A percentile compares a stretch with the other conserved stretches of the same genome.
These are phyloP conservation scores for Diaprepes abbreviatus DNA, from an alignment of 2,888 invertebrate species.

Conservation along the genomic window DNA sequence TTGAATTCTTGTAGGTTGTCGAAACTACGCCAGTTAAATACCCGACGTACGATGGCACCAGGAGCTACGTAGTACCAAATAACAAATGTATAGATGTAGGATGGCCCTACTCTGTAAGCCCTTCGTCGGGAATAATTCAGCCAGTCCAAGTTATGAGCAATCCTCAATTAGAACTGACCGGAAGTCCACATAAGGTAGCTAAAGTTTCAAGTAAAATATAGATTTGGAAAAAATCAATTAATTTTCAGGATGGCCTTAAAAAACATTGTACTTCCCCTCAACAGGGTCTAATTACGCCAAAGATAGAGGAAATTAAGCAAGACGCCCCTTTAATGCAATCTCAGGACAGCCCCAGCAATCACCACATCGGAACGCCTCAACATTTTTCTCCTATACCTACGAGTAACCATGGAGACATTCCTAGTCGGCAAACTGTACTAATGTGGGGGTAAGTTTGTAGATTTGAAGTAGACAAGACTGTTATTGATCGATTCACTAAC, in stretches of 20 bases:
- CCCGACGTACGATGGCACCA: conserved; percentile 72
- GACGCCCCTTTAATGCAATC: conserved; percentile 61
- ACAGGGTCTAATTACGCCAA: conserved; percentile 73
- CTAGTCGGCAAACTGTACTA: conserved; percentile 88
- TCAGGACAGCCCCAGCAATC: conserved; percentile 55
- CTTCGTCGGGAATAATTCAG: conserved; percentile 68
- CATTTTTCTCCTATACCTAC: conserved; percentile 64
- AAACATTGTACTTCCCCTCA: conserved; percentile 62
- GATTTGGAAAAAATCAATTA: too few relatives aligned
- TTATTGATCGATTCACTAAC: too few relatives aligned
- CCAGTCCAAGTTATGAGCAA: conserved; percentile 63
- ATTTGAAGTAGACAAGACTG: too few relatives aligned
- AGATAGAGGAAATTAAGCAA: conserved; percentile 74
- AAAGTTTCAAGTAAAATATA: not conserved
- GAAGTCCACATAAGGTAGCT: conserved; percentile 38
- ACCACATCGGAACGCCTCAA: conserved; percentile 59
- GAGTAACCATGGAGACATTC: conserved; percentile 68
- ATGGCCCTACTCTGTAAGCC: conserved; percentile 70
- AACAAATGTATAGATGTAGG: conserved; percentile 68
- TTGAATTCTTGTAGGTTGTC: conserved; percentile 59
- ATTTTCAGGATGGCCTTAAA: conserved; percentile 41
- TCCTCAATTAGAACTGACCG: conserved; percentile 40
- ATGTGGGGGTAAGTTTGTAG: conserved; percentile 82
- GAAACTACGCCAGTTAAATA: conserved; percentile 73
- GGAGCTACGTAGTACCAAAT: conserved; percentile 71